A percentile compares a stretch with the other conserved stretches of the same genome.
These are phyloP conservation scores for Lagopus muta DNA, from an alignment of 2,113 vertebrate species.

Conservation along the genomic window DNA sequence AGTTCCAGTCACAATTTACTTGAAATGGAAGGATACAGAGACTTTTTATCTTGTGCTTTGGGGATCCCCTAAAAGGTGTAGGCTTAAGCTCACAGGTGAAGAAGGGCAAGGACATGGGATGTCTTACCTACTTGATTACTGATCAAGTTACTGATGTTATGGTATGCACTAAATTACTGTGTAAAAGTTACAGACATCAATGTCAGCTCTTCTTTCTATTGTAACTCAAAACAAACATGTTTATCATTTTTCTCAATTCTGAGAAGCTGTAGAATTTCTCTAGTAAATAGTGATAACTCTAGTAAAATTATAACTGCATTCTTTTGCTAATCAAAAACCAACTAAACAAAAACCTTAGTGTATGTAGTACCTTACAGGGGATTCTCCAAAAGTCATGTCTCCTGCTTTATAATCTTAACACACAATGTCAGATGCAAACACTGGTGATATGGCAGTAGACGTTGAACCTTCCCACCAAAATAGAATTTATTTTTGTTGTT, in stretches of 20 bases:
- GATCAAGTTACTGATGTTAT: not conserved
- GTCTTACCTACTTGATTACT: not conserved
- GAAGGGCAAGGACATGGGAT: not conserved
- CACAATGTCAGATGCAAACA: too few species aligned
- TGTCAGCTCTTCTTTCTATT: not conserved
- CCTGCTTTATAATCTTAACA: too few species aligned
- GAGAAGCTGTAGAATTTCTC: not conserved
- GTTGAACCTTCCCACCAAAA: too few species aligned
- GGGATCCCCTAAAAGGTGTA: not conserved
- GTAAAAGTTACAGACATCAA: not conserved
- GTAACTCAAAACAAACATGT: not conserved
- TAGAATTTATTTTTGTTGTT: too few species aligned
- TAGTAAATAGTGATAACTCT: not conserved
- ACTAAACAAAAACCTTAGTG: not conserved
- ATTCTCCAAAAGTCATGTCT: too few species aligned
- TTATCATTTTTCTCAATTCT: not conserved
- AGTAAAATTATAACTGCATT: accelerated
- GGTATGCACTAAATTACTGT: not conserved
- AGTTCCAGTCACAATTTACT: not conserved
- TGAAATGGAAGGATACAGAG: not conserved
- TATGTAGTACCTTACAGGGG: not conserved
- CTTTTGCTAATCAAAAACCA: not conserved
- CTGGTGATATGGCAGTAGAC: too few species aligned
- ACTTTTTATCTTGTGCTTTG: not conserved
- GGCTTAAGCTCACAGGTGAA: accelerated